Conservation (phyloP, 2,888 invertebrate genomes). For the Synanthedon formicaeformis region DNA sequence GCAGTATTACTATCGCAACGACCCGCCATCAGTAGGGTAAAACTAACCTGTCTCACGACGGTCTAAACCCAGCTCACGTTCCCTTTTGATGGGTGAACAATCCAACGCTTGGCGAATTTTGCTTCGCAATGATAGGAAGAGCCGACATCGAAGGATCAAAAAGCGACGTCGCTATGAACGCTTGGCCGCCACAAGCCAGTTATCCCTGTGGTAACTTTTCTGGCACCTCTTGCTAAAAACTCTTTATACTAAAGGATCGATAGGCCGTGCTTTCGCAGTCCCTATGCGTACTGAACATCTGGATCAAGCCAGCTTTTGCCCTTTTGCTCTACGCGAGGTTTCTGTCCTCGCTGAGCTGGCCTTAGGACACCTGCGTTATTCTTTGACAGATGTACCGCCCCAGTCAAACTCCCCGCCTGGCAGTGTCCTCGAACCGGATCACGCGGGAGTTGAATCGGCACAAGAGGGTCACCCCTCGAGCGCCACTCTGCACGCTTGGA, state of each 20-base stretch:
- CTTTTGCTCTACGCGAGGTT: constrained; percentile 79
- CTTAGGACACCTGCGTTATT: constrained; percentile 76
- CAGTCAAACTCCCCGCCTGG: constrained; percentile 76
- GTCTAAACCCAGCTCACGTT: neutral
- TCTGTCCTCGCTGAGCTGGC: constrained; percentile 75
- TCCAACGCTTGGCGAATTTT: neutral
- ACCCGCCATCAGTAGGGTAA: constrained; percentile 48
- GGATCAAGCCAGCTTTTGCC: constrained; percentile 17
- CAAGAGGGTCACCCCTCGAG: constrained; percentile 47
- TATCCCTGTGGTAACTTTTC: constrained; percentile 80
- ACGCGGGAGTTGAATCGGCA: constrained; percentile 34
- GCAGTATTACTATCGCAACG: constrained; percentile 60
- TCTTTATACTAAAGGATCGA: constrained; percentile 57
- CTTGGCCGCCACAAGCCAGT: constrained; percentile 70
- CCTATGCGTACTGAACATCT: too few relatives aligned
- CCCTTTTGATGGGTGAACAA: neutral
- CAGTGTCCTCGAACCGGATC: constrained; percentile 71
- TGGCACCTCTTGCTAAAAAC: constrained; percentile 49
- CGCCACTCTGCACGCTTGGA: constrained; percentile 67
- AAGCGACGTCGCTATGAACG: constrained; percentile 64
- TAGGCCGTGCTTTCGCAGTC: too few relatives aligned
- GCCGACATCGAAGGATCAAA: constrained; percentile 81
- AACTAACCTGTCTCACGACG: constrained; percentile 74
- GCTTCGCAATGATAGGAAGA: constrained; percentile 22
- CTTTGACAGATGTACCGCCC: constrained; percentile 76